Evolutionary conservation across 2,888 invertebrate species (phyloP).

Genomic region (Calameuta pallipes): DNA sequence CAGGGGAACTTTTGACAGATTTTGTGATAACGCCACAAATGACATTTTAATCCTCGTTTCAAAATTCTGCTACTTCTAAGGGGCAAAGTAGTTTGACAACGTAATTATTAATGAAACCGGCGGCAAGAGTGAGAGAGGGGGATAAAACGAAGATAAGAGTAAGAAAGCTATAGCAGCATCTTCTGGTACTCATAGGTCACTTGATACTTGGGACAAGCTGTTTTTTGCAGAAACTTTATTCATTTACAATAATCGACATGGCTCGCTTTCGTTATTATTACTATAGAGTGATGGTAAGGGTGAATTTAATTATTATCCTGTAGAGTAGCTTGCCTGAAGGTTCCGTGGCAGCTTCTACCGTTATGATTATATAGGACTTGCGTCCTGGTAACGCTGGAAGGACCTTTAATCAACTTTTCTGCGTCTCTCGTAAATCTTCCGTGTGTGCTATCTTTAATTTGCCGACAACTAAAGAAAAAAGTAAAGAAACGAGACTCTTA

Average conservation of each 20-base stretch:
- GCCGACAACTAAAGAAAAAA: too few species aligned
- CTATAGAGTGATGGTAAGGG: slow-evolving; percentile 28
- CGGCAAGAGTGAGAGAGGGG: not conserved
- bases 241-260: slow-evolving; percentile 32
- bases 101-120: slow-evolving; percentile 38
- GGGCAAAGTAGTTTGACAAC: slow-evolving; percentile 35
- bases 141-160: not conserved
- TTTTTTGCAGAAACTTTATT: slow-evolving; percentile 42
- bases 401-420: slow-evolving; percentile 46
- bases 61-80: slow-evolving; percentile 19
- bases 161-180: slow-evolving; percentile 4
- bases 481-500: too few species aligned
- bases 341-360: not conserved
- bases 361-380: not conserved
- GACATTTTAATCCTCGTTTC: slow-evolving; percentile 12
- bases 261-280: slow-evolving; percentile 34
- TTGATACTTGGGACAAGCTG: slow-evolving; percentile 29
- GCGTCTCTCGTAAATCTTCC: slow-evolving; percentile 46
- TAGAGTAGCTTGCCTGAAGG: slow-evolving; percentile 1
- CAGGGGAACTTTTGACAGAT: slow-evolving; percentile 26
- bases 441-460: slow-evolving; percentile 23
- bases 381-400: slow-evolving; percentile 8
- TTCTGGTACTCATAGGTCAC: not conserved
- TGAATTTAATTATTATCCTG: slow-evolving; percentile 25
- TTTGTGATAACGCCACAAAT: not conserved